A percentile compares a stretch with the other conserved stretches of the same genome.
These are phyloP conservation scores for Hydraecia micacea DNA, from an alignment of 2,888 invertebrate genomes.

Conservation along the genomic window DNA sequence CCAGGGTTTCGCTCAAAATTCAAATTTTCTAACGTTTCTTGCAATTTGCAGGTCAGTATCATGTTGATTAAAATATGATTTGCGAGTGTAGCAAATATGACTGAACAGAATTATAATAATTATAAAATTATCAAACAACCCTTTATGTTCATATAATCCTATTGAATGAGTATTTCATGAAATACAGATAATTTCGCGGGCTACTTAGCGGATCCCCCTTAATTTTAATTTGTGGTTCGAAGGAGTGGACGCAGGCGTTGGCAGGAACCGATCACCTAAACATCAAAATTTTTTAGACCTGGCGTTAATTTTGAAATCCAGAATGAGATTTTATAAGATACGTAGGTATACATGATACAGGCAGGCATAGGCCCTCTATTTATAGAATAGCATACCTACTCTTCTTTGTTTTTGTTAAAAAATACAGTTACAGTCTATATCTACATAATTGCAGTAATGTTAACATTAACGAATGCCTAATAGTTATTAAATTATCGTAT, in stretches of 20 bases:
- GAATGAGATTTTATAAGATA: background rate
- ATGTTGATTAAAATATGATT: background rate
- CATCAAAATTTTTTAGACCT: background rate
- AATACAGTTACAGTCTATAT: conserved; percentile 54
- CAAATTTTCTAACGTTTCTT: background rate
- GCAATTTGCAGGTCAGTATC: background rate
- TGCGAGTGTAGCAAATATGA: too few relatives aligned
- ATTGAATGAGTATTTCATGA: background rate
- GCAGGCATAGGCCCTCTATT: background rate
- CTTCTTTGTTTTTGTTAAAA: background rate
- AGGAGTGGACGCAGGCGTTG: background rate
- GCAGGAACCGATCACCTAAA: background rate
- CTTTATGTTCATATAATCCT: background rate
- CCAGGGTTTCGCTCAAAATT: background rate
- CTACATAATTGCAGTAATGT: conserved; percentile 64
- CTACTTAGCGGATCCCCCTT: too few relatives aligned
- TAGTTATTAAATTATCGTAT: conserved; percentile 74
- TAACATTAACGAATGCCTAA: conserved; percentile 67
- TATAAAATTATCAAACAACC: background rate
- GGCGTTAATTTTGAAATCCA: background rate
- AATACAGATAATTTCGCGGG: too few relatives aligned
- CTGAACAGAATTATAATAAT: too few relatives aligned
- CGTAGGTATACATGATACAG: background rate
- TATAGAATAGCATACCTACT: background rate
- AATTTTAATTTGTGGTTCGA: background rate